A percentile compares a stretch with the other conserved stretches of the same genome.
Conservation (phyloP, 2,888 invertebrate species). For the Drosophila demipolita region DNA sequence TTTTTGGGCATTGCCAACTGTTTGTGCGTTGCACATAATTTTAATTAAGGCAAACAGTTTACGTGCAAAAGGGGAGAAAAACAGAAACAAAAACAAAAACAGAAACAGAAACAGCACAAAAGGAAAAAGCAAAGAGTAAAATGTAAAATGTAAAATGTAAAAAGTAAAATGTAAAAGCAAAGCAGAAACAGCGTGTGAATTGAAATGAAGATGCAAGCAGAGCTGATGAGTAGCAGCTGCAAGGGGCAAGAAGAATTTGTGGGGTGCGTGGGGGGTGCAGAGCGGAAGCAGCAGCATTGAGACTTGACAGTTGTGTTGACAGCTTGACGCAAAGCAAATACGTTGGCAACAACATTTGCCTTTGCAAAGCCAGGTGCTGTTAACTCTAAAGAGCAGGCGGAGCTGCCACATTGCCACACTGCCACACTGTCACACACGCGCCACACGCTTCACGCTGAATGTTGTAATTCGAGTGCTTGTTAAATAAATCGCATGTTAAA, state of each 20-base stretch:
- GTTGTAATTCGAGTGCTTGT: slow-evolving; percentile 58
- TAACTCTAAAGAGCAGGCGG: slow-evolving; percentile 6
- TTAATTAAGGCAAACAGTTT: slow-evolving; percentile 78
- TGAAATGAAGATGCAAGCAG: slow-evolving; percentile 50
- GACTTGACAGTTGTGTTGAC: slow-evolving; percentile 61
- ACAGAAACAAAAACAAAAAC: background rate
- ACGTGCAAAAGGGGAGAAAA: slow-evolving; percentile 36
- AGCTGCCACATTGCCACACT: slow-evolving; percentile 10
- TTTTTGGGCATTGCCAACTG: slow-evolving; percentile 59
- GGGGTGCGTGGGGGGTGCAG: background rate
- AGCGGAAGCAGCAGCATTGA: slow-evolving; percentile 46
- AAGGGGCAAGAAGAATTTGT: background rate
- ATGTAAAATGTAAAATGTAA: background rate
- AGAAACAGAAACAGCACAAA: slow-evolving; percentile 9
- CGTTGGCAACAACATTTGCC: background rate
- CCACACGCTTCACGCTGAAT: slow-evolving; percentile 22
- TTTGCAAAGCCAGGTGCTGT: slow-evolving; percentile 1
- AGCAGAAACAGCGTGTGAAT: slow-evolving; percentile 46
- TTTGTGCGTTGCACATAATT: slow-evolving; percentile 62
- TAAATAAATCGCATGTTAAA: slow-evolving; percentile 61
- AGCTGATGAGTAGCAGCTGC: slow-evolving; percentile 15
- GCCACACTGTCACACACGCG: background rate
- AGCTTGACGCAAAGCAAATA: slow-evolving; percentile 48
- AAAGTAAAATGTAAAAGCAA: slow-evolving; percentile 9
- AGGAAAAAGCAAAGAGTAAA: background rate